A percentile compares a stretch with the other conserved stretches of the same genome.
Evolutionary conservation across 2,797 vertebrate genomes (phyloP).

Genomic region (Acanthis flammea): DNA sequence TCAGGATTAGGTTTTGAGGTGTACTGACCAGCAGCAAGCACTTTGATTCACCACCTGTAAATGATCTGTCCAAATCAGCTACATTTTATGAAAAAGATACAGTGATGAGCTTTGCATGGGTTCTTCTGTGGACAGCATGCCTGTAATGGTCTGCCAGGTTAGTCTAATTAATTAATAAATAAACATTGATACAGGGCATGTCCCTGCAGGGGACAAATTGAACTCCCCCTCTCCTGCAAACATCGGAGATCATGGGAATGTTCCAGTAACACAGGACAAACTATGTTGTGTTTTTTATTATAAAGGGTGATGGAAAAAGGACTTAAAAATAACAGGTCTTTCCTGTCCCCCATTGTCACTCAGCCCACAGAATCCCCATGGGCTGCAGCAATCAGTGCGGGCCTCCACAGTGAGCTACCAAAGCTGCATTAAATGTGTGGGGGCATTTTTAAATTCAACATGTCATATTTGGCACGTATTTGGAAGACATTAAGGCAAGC

Average conservation of each 20-base stretch:
- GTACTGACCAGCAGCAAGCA: neutral
- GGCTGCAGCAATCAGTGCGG: neutral
- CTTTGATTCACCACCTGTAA: neutral
- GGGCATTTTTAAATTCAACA: neutral
- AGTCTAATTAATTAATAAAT: neutral
- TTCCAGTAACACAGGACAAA: neutral
- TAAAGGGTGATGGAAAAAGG: neutral
- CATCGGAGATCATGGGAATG: neutral
- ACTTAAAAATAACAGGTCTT: neutral
- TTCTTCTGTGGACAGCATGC: neutral
- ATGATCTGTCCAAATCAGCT: neutral
- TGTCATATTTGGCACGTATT: neutral
- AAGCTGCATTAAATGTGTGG: neutral
- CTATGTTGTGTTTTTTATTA: neutral
- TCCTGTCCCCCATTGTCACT: neutral
- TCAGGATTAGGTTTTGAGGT: neutral
- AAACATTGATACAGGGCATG: neutral
- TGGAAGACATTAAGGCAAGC: neutral
- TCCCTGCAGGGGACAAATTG: neutral
- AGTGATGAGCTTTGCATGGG: neutral
- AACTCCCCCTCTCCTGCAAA: neutral
- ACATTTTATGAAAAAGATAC: fast-evolving
- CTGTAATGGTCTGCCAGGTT: too few relatives aligned
- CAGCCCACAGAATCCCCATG: neutral
- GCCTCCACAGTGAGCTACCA: neutral